Percentiles rank a stretch among this genome's conserved stretches.
These are phyloP conservation scores for Cryptocheilus praepositus DNA, from an alignment of 2,888 invertebrate species.

Conservation along the genomic window DNA sequence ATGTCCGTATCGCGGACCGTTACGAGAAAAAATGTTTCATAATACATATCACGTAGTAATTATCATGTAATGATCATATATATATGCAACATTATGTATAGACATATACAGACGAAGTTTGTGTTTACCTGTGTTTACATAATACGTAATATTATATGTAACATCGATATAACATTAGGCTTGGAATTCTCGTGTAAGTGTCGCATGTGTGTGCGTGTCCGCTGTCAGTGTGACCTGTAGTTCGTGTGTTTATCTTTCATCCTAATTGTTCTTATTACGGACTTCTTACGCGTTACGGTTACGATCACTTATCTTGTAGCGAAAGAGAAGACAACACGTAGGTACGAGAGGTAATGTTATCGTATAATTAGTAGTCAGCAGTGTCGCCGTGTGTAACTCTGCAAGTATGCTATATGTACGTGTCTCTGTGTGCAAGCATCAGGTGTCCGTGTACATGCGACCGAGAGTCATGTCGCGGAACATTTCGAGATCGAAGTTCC, in stretches of 20 bases:
- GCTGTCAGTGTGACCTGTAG: conserved; percentile 13
- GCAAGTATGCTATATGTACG: conserved; percentile 8
- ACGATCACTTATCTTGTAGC: conserved; percentile 26
- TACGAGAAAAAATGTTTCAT: conserved; percentile 47
- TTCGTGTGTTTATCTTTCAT: conserved; percentile 12
- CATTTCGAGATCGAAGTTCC: neutral
- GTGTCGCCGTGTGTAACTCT: conserved; percentile 12
- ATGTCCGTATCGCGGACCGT: conserved; percentile 39
- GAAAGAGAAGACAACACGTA: conserved; percentile 46
- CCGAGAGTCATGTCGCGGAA: neutral
- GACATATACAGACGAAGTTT: conserved; percentile 59
- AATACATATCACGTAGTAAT: conserved; percentile 53
- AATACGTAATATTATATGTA: conserved; percentile 35
- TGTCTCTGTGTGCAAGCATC: conserved; percentile 8
- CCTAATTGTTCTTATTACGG: conserved; percentile 4
- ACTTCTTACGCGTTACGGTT: conserved; percentile 10
- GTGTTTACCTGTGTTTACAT: conserved; percentile 32
- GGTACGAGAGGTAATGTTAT: conserved; percentile 36
- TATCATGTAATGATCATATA: conserved; percentile 48
- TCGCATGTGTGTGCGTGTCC: conserved; percentile 26
- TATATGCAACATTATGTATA: conserved; percentile 54
- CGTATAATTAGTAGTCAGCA: conserved; percentile 13
- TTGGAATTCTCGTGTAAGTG: conserved; percentile 32
- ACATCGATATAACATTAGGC: conserved; percentile 60
- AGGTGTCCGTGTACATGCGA: conserved; percentile 10